phyloP scores from a whole-genome alignment of 2,113 vertebrate genomes.

The Prunella himalayana region DNA sequence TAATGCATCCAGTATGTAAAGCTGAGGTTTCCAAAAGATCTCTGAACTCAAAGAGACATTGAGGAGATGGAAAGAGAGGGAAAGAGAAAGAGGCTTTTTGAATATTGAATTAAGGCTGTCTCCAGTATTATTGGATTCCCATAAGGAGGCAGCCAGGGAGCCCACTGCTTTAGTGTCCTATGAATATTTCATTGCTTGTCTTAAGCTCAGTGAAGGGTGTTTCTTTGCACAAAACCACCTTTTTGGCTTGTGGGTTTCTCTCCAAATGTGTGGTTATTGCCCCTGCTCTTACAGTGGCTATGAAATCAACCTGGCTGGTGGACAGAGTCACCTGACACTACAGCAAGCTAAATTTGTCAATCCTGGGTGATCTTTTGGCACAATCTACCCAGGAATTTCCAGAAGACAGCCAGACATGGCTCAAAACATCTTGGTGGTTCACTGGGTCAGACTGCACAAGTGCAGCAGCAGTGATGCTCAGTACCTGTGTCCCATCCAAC shows the following conservation, averaged over 20 bases:
- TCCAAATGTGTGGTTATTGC: not conserved
- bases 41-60: constrained; percentile 18
- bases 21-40: constrained; percentile 62
- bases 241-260: constrained; percentile 2
- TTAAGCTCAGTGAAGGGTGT: constrained; percentile 48
- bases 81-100: constrained; percentile 53
- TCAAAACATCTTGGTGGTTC: not conserved
- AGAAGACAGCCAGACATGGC: not conserved
- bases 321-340: not conserved
- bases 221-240: constrained; percentile 40
- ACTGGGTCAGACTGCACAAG: not conserved
- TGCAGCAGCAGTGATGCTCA: not conserved
- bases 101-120: constrained; percentile 79
- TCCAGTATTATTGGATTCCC: constrained; percentile 78
- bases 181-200: constrained; percentile 78
- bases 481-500: not conserved
- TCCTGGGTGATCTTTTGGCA: not conserved
- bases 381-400: constrained; percentile 15
- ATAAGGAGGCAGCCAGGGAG: constrained; percentile 70
- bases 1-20: constrained; percentile 24
- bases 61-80: not conserved
- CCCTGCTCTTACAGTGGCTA: not conserved
- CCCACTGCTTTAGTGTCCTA: constrained; percentile 67
- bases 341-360: not conserved
- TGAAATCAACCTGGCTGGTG: not conserved